These are phyloP conservation scores for Sclerodermus sp. DNA, from an alignment of 2,888 invertebrate genomes.

Conservation along the genomic window DNA sequence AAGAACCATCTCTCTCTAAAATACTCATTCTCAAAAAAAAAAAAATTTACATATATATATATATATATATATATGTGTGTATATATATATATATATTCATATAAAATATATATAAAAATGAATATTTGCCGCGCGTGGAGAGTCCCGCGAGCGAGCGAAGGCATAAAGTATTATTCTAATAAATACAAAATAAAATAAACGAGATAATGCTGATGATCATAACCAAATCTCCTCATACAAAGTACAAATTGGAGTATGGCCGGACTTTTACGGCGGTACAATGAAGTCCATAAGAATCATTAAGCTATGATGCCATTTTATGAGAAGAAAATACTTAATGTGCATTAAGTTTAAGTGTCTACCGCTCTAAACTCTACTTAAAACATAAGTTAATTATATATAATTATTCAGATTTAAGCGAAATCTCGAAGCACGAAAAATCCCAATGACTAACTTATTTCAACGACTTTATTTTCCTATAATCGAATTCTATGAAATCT, in stretches of 20 bases:
- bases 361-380: conserved; percentile 3
- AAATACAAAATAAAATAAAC: conserved; percentile 8
- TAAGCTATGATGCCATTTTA: conserved; percentile 11
- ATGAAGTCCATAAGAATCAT: conserved; percentile 20
- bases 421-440: too few species aligned
- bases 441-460: too few species aligned
- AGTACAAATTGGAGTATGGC: conserved; percentile 33
- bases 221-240: conserved; percentile 25
- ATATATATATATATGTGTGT: too few species aligned
- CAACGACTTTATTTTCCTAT: too few species aligned
- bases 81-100: too few species aligned
- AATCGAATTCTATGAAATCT: too few species aligned
- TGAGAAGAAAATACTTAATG: conserved; percentile 8
- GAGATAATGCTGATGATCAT: not conserved
- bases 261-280: conserved; percentile 24
- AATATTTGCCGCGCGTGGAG: not conserved
- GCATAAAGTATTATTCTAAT: conserved; percentile 10
- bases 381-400: too few species aligned
- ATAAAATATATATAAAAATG: too few species aligned
- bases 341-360: conserved; percentile 18
- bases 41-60: too few species aligned
- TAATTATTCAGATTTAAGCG: too few species aligned
- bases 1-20: too few species aligned
- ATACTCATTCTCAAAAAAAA: too few species aligned
- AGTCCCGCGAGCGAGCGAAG: conserved; percentile 11